These are phyloP conservation scores for Acrobasis repandana DNA, from an alignment of 2,888 invertebrate genomes.

Conservation along the genomic window DNA sequence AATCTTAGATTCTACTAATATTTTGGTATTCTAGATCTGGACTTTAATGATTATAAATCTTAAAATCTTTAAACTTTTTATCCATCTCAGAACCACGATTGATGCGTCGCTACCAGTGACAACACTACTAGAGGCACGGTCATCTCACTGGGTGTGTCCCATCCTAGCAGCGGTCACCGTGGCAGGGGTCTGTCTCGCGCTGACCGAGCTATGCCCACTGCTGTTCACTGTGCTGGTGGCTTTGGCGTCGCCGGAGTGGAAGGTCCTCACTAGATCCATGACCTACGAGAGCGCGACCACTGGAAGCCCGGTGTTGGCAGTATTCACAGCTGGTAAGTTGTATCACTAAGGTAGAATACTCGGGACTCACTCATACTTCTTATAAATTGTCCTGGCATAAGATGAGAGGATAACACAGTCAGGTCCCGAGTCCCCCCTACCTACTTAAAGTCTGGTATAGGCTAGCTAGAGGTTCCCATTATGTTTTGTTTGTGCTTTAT, in stretches of 20 bases:
- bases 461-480: too few relatives aligned
- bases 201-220: constrained; percentile 84
- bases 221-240: constrained; percentile 80
- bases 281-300: constrained; percentile 83
- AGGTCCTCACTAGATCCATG: constrained; percentile 83
- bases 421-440: too few relatives aligned
- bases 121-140: constrained; percentile 82
- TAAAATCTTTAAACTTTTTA: too few relatives aligned
- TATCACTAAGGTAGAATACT: not conserved
- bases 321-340: constrained; percentile 82
- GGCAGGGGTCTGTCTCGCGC: constrained; percentile 82
- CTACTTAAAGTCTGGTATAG: too few relatives aligned
- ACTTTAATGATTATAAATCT: too few relatives aligned
- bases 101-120: constrained; percentile 84
- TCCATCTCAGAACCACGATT: constrained; percentile 71
- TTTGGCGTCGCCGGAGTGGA: constrained; percentile 84
- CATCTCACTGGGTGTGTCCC: constrained; percentile 84
- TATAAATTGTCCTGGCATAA: too few relatives aligned
- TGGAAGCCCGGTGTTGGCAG: constrained; percentile 85
- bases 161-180: constrained; percentile 83
- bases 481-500: too few relatives aligned
- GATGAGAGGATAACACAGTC: too few relatives aligned
- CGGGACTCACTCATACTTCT: too few relatives aligned
- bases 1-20: too few relatives aligned
- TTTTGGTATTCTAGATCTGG: too few relatives aligned